These are phyloP conservation scores for Tychaedon coryphoeus DNA, from an alignment of 2,113 vertebrate genomes.

Conservation along the genomic window DNA sequence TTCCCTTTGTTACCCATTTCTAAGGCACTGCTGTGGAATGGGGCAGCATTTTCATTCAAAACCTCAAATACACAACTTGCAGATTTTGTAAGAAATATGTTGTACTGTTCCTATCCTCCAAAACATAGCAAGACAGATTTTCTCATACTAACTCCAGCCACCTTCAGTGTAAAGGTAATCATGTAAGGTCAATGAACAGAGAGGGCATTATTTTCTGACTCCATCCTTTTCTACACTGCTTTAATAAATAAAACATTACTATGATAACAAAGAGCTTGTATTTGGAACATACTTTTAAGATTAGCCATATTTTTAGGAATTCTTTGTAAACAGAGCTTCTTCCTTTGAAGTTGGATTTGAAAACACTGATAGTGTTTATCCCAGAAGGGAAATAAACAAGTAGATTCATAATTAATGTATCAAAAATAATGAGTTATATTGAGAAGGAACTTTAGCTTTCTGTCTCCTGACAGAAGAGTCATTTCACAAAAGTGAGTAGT, in stretches of 20 bases:
- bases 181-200: not conserved
- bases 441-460: not conserved
- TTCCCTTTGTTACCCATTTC: not conserved
- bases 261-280: not conserved
- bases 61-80: not conserved
- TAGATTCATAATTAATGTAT: conserved; percentile 37
- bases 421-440: conserved; percentile 24
- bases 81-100: not conserved
- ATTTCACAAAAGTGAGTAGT: not conserved
- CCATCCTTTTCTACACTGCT: not conserved
- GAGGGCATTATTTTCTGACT: not conserved
- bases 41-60: not conserved
- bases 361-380: conserved; percentile 40
- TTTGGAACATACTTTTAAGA: not conserved
- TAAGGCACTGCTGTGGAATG: not conserved
- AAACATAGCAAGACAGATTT: not conserved
- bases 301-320: conserved; percentile 4
- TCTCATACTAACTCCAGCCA: not conserved
- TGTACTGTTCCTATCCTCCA: not conserved
- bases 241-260: not conserved
- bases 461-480: not conserved
- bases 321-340: not conserved
- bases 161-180: not conserved
- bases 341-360: conserved; percentile 54
- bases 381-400: conserved; percentile 58